These are phyloP conservation scores for Rhagoletis zephyria DNA, from an alignment of 1,140 invertebrate species.

Conservation along the genomic window DNA sequence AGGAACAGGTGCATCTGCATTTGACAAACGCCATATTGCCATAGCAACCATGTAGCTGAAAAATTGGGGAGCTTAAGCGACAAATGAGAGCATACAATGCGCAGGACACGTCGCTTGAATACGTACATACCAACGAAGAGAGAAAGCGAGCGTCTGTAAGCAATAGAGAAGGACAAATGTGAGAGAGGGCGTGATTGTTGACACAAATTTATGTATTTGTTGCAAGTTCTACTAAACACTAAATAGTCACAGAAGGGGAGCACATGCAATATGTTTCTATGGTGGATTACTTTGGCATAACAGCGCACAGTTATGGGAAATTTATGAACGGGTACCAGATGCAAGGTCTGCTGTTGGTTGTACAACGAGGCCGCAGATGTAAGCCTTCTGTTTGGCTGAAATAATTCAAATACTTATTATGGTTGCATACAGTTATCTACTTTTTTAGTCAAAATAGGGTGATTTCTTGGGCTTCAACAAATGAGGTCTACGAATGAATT, in stretches of 20 bases:
- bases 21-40: slow-evolving; percentile 34
- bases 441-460: not conserved
- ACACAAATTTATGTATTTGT: not conserved
- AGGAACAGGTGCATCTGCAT: slow-evolving; percentile 5
- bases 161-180: not conserved
- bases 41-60: not conserved
- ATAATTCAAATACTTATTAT: not conserved
- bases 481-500: not conserved
- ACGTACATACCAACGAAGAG: not conserved
- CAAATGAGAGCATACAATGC: not conserved
- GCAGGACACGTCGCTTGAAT: not conserved
- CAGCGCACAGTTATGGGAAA: slow-evolving; percentile 13
- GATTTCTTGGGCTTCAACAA: not conserved
- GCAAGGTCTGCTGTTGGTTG: slow-evolving; percentile 41
- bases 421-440: not conserved
- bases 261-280: not conserved
- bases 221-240: not conserved
- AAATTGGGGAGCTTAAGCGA: not conserved
- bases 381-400: slow-evolving; percentile 45
- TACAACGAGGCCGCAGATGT: slow-evolving; percentile 9
- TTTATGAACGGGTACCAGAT: slow-evolving; percentile 4
- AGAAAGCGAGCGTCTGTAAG: not conserved
- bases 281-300: not conserved
- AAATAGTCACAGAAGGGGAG: not conserved
- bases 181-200: slow-evolving; percentile 25